Conservation (phyloP, 2,888 invertebrate species). For the Halictus quadricinctus region DNA sequence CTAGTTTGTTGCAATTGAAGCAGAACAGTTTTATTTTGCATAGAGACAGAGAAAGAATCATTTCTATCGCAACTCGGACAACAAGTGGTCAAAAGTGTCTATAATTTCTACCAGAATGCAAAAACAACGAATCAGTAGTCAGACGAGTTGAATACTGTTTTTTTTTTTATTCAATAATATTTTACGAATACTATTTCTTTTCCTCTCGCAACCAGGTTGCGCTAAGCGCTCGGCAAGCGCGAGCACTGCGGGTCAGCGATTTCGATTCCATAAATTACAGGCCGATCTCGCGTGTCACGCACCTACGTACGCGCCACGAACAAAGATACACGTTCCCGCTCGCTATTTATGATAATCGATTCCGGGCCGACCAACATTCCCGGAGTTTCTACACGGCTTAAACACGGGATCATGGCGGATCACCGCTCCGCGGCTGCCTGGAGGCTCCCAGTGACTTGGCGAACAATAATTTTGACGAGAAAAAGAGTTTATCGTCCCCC, state of each 20-base stretch:
- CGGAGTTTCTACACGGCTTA: constrained; percentile 14
- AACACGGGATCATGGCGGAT: constrained; percentile 23
- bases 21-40: no score
- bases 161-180: neutral
- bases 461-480: constrained; percentile 7
- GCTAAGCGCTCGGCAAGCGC: constrained; percentile 10
- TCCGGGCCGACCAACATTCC: constrained; percentile 38
- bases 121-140: neutral
- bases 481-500: neutral
- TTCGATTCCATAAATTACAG: constrained; percentile 58
- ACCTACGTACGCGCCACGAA: constrained; percentile 51
- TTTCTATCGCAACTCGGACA: no score
- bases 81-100: no score
- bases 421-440: neutral
- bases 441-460: neutral
- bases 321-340: constrained; percentile 51
- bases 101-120: neutral
- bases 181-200: neutral
- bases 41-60: no score
- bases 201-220: neutral
- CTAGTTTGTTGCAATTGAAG: no score
- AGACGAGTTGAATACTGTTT: no score
- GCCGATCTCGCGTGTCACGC: constrained; percentile 59
- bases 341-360: constrained; percentile 62
- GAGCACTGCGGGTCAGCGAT: constrained; percentile 47